These are phyloP conservation scores for Uloborus plumipes DNA, from an alignment of 2,888 invertebrate genomes.

Conservation along the genomic window DNA sequence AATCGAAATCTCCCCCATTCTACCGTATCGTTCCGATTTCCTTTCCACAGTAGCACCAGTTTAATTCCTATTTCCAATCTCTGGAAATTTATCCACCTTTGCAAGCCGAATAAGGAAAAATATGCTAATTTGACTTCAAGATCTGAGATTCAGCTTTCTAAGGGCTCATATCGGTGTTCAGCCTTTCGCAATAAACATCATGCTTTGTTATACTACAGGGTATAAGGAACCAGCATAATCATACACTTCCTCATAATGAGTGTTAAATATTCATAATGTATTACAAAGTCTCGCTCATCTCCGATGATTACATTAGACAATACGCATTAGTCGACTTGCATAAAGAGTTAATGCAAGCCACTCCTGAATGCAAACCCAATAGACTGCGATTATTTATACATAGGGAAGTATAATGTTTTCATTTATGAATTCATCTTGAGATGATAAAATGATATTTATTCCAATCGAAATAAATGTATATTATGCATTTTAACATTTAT, in stretches of 20 bases:
- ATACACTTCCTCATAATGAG: slow-evolving; percentile 40
- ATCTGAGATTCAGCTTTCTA: not conserved
- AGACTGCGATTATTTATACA: slow-evolving; percentile 37
- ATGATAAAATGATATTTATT: slow-evolving; percentile 35
- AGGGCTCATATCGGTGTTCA: not conserved
- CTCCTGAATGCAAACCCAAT: slow-evolving; percentile 13
- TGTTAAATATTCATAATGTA: slow-evolving; percentile 57
- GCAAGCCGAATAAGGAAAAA: not conserved
- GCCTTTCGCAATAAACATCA: slow-evolving; percentile 15
- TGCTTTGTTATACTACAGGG: slow-evolving; percentile 33
- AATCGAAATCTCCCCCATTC: too few species aligned
- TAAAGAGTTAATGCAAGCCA: slow-evolving; percentile 30
- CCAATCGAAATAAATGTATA: not conserved
- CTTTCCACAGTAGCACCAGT: too few species aligned
- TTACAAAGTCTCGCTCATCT: slow-evolving; percentile 12
- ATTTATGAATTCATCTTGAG: slow-evolving; percentile 40
- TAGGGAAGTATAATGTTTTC: slow-evolving; percentile 23
- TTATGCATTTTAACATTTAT: too few species aligned
- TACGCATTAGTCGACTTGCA: slow-evolving; percentile 45
- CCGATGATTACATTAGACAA: slow-evolving; percentile 39
- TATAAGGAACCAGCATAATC: slow-evolving; percentile 30
- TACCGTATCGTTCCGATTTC: too few species aligned
- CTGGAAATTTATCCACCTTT: too few species aligned
- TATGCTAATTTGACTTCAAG: slow-evolving; percentile 13
- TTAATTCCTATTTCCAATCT: too few species aligned